Evolutionary conservation across 2,113 vertebrate species (phyloP).

Genomic region (Zosterops hypoxanthus): DNA sequence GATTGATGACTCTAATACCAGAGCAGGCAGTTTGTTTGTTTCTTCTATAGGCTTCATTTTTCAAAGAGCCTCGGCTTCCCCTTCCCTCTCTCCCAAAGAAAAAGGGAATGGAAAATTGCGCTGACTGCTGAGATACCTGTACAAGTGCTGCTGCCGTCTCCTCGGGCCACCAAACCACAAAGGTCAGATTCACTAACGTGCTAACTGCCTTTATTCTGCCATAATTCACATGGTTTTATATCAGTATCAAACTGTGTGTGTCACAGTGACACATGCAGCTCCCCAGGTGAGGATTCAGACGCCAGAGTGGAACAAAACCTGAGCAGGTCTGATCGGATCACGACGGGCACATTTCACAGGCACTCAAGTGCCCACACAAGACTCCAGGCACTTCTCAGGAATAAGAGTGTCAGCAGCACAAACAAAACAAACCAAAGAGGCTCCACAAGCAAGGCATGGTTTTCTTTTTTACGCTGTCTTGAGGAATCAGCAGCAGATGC

Average conservation of each 20-base stretch:
- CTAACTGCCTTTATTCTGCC: not conserved
- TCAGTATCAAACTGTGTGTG: not conserved
- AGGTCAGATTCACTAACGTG: not conserved
- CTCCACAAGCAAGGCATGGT: not conserved
- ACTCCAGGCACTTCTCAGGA: not conserved
- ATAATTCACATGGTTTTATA: not conserved
- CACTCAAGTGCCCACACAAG: not conserved
- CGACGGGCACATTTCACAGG: not conserved
- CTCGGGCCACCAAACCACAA: not conserved
- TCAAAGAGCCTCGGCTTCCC: conserved; percentile 20
- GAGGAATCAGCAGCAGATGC: not conserved
- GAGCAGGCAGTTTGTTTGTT: conserved; percentile 58
- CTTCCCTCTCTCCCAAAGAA: not conserved
- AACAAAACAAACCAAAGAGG: not conserved
- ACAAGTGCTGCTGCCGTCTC: not conserved
- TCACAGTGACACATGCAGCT: not conserved
- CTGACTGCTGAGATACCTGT: not conserved
- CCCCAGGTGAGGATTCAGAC: not conserved
- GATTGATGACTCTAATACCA: conserved; percentile 64
- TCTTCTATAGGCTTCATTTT: conserved; percentile 56
- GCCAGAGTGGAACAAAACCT: not conserved
- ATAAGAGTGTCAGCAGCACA: not conserved
- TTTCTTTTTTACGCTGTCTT: not conserved
- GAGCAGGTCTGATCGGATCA: not conserved
- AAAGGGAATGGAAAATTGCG: not conserved